Percentiles rank a stretch among this genome's conserved stretches.
phyloP scores from a whole-genome alignment of 2,113 vertebrate species.

The Steatornis caripensis region DNA sequence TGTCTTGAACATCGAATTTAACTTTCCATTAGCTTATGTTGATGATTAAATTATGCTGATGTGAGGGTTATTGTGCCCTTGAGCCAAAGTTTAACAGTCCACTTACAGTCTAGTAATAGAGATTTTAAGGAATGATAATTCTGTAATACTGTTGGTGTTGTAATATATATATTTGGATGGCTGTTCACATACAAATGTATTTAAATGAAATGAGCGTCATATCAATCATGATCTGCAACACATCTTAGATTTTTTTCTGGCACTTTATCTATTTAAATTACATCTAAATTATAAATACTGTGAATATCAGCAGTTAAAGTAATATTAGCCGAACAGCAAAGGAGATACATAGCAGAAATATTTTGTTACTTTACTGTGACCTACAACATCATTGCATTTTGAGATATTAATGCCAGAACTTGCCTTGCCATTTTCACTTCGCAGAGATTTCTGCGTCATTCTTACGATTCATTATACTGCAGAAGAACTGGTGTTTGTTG shows the following conservation, averaged over 20 bases:
- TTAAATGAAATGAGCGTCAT: slow-evolving; percentile 49
- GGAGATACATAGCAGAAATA: slow-evolving; percentile 5
- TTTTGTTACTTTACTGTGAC: slow-evolving; percentile 16
- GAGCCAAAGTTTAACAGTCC: slow-evolving; percentile 68
- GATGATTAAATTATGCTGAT: slow-evolving; percentile 71
- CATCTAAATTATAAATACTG: slow-evolving; percentile 41
- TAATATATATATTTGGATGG: slow-evolving; percentile 45
- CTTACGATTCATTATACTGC: neutral
- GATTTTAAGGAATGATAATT: slow-evolving; percentile 65
- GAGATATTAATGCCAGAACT: neutral
- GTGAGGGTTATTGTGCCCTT: slow-evolving; percentile 64
- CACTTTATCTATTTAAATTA: slow-evolving; percentile 26
- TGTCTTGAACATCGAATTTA: slow-evolving; percentile 58
- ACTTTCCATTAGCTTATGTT: slow-evolving; percentile 66
- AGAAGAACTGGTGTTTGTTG: neutral
- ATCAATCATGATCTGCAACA: slow-evolving; percentile 53
- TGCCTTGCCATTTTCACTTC: neutral
- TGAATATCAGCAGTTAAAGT: slow-evolving; percentile 43
- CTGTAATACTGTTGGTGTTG: slow-evolving; percentile 28
- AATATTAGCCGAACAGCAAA: slow-evolving; percentile 38
- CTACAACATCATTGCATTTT: neutral
- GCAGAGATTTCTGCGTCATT: neutral
- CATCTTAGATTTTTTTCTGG: neutral
- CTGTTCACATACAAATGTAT: slow-evolving; percentile 58
- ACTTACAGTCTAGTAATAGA: slow-evolving; percentile 61